Percentiles rank a stretch among this genome's conserved stretches.
Conservation (phyloP, 2,113 vertebrate genomes). For the Gasterosteus nipponicus region DNA sequence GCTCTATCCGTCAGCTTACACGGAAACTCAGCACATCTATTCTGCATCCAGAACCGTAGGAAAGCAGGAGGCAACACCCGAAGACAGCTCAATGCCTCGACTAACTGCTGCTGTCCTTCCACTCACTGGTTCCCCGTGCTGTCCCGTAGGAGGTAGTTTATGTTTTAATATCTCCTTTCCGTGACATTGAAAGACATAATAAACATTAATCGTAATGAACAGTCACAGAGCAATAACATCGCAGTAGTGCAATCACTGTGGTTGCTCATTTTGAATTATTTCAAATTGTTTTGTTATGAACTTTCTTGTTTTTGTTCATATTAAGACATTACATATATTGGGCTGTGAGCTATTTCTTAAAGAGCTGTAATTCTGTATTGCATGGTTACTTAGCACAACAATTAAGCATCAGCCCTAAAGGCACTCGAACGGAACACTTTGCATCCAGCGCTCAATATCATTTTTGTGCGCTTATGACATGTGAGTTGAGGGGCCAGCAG, state of each 20-base stretch:
- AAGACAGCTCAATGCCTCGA: slow-evolving; percentile 39
- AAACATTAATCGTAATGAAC: not conserved
- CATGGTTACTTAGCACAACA: slow-evolving; percentile 55
- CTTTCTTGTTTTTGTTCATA: slow-evolving; percentile 36
- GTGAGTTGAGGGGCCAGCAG: slow-evolving; percentile 30
- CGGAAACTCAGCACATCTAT: slow-evolving; percentile 43
- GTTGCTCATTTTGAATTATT: too few relatives aligned
- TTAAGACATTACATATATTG: slow-evolving; percentile 26
- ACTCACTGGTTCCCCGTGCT: slow-evolving; percentile 37
- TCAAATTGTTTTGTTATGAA: too few relatives aligned
- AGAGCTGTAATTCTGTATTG: slow-evolving; percentile 44
- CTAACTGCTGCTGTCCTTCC: slow-evolving; percentile 31
- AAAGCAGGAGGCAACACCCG: slow-evolving; percentile 48
- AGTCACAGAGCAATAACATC: not conserved
- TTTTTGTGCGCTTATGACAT: slow-evolving; percentile 51
- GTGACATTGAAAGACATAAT: slow-evolving; percentile 13
- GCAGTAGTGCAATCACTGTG: not conserved
- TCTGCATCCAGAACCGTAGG: slow-evolving; percentile 43
- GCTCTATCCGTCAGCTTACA: slow-evolving; percentile 40
- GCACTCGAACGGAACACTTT: slow-evolving; percentile 56
- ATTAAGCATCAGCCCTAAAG: slow-evolving; percentile 63
- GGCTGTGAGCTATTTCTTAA: slow-evolving; percentile 52
- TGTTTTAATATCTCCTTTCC: slow-evolving; percentile 12
- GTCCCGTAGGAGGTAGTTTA: not conserved
- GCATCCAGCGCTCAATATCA: slow-evolving; percentile 44